Base-by-base conservation (phyloP, 2,797 vertebrate species). In the Merluccius polli region DNA sequence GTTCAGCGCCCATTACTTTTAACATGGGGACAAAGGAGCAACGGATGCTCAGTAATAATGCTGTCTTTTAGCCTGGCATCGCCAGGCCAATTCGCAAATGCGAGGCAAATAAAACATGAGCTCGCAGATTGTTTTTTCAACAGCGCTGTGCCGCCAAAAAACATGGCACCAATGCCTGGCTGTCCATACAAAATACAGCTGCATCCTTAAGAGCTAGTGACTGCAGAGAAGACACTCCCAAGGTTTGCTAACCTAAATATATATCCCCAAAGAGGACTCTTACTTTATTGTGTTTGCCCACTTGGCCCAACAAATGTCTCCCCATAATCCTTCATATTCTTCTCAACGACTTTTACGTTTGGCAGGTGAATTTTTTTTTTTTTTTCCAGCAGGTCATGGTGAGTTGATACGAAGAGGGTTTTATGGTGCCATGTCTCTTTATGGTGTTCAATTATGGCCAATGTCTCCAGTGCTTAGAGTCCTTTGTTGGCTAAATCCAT, bases 391-490 rank as follows among this genome's bases (percentile, higher is more conserved):
- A 87, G 88, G 52, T 59, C 88, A 84, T 75, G 86, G 79, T 63
- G 85, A 87, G 84, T 82, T 7, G 83, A 82, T 81, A 85, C 83
- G 77, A 89, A 86, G 82, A 84, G 21, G 85, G 87, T 88, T 91
- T 92, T 89, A 90, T 88, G 77, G 84, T 38, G 79, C 79, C 12
- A 76, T 87, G 86, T 85, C 79, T 90, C 88, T 88, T 90, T 89
- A 89, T 77, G 75, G 83, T 38, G 88, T 85, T 90, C 86, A 85
- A 87, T 90, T 90, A 92, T 87, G 85, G 84, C 80, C 70, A 24
- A 78, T 74, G 89, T 89, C 85, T 90, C 87, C 88, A 88, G 86
- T 89, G 86, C 87, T 91, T 90, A 89, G 83, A 85, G 86, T 82
- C 75, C 82, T 79, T 88, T 91, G 81, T 88, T 90, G 81, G 85